Evolutionary conservation across 2,888 invertebrate species (phyloP).

Genomic region (Ectemnius cavifrons): DNA sequence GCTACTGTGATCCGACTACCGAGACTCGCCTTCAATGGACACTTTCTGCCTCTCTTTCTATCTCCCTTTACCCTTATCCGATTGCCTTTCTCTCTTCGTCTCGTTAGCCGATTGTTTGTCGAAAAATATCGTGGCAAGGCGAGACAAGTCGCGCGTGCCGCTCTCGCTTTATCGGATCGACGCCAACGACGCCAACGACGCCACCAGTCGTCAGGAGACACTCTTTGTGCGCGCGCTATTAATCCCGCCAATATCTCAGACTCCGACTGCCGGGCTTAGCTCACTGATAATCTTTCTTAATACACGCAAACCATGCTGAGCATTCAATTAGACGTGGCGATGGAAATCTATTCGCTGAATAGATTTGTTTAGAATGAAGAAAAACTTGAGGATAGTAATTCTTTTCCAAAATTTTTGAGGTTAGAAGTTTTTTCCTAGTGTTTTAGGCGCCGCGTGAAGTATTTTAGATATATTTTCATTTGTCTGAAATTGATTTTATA

Average conservation of each 20-base stretch:
- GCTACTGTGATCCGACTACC: background rate
- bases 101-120: conserved; percentile 25
- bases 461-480: too few species aligned
- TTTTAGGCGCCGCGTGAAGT: too few species aligned
- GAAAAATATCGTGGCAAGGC: conserved; percentile 11
- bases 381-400: too few species aligned
- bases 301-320: conserved; percentile 18
- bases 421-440: too few species aligned
- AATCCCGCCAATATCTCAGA: conserved; percentile 38
- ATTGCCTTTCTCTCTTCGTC: background rate
- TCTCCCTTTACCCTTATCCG: background rate
- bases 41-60: background rate
- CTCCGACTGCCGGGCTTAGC: conserved; percentile 16
- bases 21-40: background rate
- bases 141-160: conserved; percentile 31
- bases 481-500: too few species aligned
- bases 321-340: conserved; percentile 25
- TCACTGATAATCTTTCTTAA: conserved; percentile 29
- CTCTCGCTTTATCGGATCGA: conserved; percentile 29
- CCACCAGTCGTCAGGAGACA: conserved; percentile 10
- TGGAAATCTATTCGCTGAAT: background rate
- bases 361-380: too few species aligned
- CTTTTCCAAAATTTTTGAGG: too few species aligned
- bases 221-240: conserved; percentile 32
- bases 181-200: too few species aligned